Percentiles rank a stretch among this genome's conserved stretches.
phyloP scores from a whole-genome alignment of 2,888 invertebrate genomes.

The Deroplatys truncata region DNA sequence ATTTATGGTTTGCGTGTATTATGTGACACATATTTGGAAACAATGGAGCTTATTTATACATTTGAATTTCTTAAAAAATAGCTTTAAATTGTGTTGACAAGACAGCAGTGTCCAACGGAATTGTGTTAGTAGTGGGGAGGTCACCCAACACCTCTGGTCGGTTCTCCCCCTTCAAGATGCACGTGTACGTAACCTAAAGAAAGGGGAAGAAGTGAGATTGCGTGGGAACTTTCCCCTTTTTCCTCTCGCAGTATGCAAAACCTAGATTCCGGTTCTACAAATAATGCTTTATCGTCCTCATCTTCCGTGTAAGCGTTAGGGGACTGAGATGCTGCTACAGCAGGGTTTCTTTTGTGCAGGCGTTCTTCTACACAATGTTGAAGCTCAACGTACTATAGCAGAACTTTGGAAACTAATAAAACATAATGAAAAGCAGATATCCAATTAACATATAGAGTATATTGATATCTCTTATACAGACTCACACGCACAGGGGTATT shows the following conservation, averaged over 20 bases:
- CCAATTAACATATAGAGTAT: too few species aligned
- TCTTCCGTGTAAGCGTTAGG: not conserved
- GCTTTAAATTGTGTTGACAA: not conserved
- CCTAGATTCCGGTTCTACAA: not conserved
- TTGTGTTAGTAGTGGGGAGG: not conserved
- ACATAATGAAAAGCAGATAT: too few species aligned
- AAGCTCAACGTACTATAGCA: not conserved
- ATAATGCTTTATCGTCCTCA: not conserved
- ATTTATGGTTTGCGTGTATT: not conserved
- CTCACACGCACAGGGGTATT: too few species aligned
- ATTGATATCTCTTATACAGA: too few species aligned
- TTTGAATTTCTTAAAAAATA: not conserved
- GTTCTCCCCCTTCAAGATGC: not conserved
- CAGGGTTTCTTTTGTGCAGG: not conserved
- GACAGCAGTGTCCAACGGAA: not conserved
- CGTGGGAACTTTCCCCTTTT: not conserved
- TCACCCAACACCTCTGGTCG: not conserved
- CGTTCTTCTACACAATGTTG: not conserved
- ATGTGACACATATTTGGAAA: not conserved
- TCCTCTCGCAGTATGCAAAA: not conserved
- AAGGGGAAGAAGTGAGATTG: not conserved
- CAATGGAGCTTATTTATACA: not conserved
- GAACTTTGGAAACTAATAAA: too few species aligned
- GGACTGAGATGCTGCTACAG: too few species aligned
- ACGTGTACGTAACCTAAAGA: not conserved